Percentiles rank a stretch among this genome's conserved stretches.
These are phyloP conservation scores for Danaus melanippus DNA, from an alignment of 1,140 invertebrate species.

Conservation along the genomic window DNA sequence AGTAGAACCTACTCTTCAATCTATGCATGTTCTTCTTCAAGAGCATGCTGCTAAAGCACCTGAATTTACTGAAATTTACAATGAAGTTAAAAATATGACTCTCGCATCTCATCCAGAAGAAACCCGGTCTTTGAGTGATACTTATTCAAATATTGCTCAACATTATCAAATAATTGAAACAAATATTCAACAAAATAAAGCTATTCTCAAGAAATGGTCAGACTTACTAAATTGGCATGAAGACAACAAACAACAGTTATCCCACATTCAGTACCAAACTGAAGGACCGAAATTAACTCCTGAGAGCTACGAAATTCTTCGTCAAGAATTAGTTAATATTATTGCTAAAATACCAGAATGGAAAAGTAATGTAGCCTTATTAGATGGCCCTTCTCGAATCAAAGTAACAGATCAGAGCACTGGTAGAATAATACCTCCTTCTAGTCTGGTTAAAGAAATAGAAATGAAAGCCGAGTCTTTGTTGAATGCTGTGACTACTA, in stretches of 20 bases:
- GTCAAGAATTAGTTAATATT: slow-evolving; percentile 78
- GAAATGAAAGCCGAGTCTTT: slow-evolving; percentile 78
- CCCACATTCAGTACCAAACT: slow-evolving; percentile 85
- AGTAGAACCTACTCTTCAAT: slow-evolving; percentile 83
- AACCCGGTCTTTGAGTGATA: slow-evolving; percentile 79
- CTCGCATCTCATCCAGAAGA: slow-evolving; percentile 80
- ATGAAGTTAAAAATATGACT: slow-evolving; percentile 85
- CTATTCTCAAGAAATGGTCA: slow-evolving; percentile 85
- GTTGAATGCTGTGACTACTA: slow-evolving; percentile 76
- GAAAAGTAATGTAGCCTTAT: slow-evolving; percentile 77
- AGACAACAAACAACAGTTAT: slow-evolving; percentile 85
- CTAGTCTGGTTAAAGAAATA: slow-evolving; percentile 79
- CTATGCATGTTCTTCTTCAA: slow-evolving; percentile 83
- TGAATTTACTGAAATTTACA: slow-evolving; percentile 81
- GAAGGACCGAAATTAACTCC: slow-evolving; percentile 80
- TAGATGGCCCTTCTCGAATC: slow-evolving; percentile 79
- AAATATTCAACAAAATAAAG: slow-evolving; percentile 82
- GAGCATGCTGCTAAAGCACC: slow-evolving; percentile 86
- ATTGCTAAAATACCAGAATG: slow-evolving; percentile 78
- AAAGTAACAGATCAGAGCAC: slow-evolving; percentile 79
- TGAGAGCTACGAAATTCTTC: slow-evolving; percentile 77
- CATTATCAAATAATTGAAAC: slow-evolving; percentile 85
- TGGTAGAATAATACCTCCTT: slow-evolving; percentile 78
- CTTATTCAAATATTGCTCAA: slow-evolving; percentile 80
- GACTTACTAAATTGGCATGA: slow-evolving; percentile 86